Evolutionary conservation across 2,797 vertebrate species (phyloP).

Genomic region (Spinibarbus caldwelli): DNA sequence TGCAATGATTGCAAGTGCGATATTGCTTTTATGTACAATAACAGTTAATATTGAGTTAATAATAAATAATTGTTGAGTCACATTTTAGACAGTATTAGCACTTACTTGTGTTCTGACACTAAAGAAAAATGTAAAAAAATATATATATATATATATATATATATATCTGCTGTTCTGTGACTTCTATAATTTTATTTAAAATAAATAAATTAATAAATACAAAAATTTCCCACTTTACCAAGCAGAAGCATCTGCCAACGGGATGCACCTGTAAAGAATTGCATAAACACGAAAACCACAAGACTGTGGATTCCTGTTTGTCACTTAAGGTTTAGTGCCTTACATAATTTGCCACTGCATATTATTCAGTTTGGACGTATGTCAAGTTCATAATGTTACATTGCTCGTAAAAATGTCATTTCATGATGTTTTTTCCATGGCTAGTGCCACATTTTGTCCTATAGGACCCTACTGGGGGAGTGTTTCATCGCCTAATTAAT

Average conservation of each 20-base stretch:
- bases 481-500: background rate
- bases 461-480: background rate
- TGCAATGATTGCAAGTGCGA: background rate
- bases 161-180: too few relatives aligned
- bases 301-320: too few relatives aligned
- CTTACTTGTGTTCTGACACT: background rate
- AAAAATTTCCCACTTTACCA: too few relatives aligned
- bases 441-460: background rate
- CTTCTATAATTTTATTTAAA: too few relatives aligned
- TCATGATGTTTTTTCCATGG: background rate
- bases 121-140: too few relatives aligned
- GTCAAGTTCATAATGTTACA: background rate
- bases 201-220: too few relatives aligned
- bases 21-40: background rate
- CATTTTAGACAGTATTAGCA: background rate
- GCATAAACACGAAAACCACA: too few relatives aligned
- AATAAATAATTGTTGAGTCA: background rate
- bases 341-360: background rate
- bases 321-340: too few relatives aligned
- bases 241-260: too few relatives aligned
- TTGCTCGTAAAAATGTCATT: background rate
- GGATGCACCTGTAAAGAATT: too few relatives aligned
- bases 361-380: background rate
- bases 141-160: too few relatives aligned
- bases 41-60: background rate